Conservation (phyloP, 2,113 vertebrate genomes). For the Ptyas mucosa region DNA sequence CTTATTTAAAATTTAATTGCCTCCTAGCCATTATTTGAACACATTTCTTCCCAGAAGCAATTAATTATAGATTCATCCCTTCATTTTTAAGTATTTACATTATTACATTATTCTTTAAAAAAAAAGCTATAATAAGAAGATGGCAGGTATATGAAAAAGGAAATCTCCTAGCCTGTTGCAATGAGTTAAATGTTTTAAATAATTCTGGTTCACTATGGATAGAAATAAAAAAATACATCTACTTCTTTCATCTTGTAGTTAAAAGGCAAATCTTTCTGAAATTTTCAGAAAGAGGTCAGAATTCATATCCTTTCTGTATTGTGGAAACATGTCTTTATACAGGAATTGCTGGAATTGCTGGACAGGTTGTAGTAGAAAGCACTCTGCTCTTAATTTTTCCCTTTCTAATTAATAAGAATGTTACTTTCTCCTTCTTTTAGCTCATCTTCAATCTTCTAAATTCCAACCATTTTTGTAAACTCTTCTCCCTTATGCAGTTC, state of each 20-base stretch:
- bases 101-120: background rate
- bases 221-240: background rate
- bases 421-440: background rate
- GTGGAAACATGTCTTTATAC: background rate
- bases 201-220: background rate
- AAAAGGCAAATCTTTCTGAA: background rate
- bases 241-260: background rate
- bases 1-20: constrained; percentile 30
- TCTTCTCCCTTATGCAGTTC: background rate
- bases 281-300: background rate
- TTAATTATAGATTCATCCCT: background rate
- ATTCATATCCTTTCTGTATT: background rate
- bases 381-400: background rate
- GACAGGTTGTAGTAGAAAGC: background rate
- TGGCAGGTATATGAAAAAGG: background rate
- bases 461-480: background rate
- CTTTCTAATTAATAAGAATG: background rate
- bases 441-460: background rate
- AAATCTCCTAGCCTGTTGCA: background rate
- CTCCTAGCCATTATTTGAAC: constrained; percentile 19
- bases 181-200: background rate
- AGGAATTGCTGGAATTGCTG: background rate
- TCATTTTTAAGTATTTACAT: constrained; percentile 9
- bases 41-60: background rate
- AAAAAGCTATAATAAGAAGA: background rate